phyloP scores from a whole-genome alignment of 2,888 invertebrate genomes.

The Coenonympha arcania region DNA sequence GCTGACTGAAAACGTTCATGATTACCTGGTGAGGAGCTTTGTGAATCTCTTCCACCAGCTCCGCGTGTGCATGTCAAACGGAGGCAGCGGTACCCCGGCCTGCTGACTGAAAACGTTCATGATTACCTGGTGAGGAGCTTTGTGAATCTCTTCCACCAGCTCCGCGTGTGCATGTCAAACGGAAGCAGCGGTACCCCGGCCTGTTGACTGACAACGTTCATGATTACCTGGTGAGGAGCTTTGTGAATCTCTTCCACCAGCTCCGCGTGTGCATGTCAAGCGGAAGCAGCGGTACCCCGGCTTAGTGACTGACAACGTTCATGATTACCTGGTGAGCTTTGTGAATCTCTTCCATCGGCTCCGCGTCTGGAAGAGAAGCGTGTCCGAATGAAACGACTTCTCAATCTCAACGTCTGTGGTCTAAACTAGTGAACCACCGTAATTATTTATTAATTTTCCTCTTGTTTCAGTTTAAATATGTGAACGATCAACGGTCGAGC shows the following conservation, averaged over 20 bases:
- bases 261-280: conserved; percentile 79
- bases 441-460: too few relatives aligned
- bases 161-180: conserved; percentile 80
- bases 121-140: conserved; percentile 69
- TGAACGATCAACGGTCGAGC: conserved; percentile 72
- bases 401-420: too few relatives aligned
- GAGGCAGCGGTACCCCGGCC: conserved; percentile 76
- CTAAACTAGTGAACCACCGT: too few relatives aligned
- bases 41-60: conserved; percentile 48
- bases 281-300: conserved; percentile 78
- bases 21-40: conserved; percentile 74
- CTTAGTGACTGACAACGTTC: conserved; percentile 71
- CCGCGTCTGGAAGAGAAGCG: too few relatives aligned
- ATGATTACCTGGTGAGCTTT: conserved; percentile 75
- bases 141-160: conserved; percentile 43
- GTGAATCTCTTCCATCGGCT: too few relatives aligned
- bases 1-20: conserved; percentile 67
- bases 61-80: conserved; percentile 80
- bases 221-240: conserved; percentile 76
- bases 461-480: conserved; percentile 77
- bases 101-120: conserved; percentile 72
- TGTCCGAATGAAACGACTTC: too few relatives aligned
- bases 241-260: conserved; percentile 77
- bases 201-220: conserved; percentile 51
- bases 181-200: conserved; percentile 76